phyloP scores from a whole-genome alignment of 2,888 invertebrate genomes.

The Drosophila kambysellisi region DNA sequence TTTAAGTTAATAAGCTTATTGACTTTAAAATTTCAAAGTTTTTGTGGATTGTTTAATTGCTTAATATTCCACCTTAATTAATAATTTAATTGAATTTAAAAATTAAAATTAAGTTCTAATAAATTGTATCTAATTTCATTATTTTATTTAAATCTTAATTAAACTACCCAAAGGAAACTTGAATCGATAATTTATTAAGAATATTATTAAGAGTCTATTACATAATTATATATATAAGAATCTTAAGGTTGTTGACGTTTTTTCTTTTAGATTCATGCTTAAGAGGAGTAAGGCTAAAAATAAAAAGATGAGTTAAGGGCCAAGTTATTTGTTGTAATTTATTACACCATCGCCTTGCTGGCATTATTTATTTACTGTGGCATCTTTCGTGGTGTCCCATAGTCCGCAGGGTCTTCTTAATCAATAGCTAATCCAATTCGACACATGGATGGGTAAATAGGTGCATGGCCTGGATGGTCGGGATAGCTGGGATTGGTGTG shows the following conservation, averaged over 20 bases:
- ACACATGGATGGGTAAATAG: constrained; percentile 58
- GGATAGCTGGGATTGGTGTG: constrained; percentile 25
- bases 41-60: neutral
- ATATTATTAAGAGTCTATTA: neutral
- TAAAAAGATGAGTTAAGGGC: neutral
- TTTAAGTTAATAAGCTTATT: neutral
- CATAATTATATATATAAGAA: neutral
- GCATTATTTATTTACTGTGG: constrained; percentile 6
- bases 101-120: neutral
- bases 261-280: neutral
- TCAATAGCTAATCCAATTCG: constrained; percentile 72
- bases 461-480: constrained; percentile 11
- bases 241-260: neutral
- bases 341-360: neutral
- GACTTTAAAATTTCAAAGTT: neutral
- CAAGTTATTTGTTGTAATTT: neutral
- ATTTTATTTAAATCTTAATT: neutral
- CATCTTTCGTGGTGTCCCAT: neutral
- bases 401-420: constrained; percentile 21
- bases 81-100: neutral
- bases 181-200: neutral
- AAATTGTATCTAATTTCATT: neutral
- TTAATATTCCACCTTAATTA: neutral
- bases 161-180: neutral
- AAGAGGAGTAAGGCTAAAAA: neutral